Evolutionary conservation across 2,113 vertebrate genomes (phyloP).

Genomic region (Ranitomeya variabilis): DNA sequence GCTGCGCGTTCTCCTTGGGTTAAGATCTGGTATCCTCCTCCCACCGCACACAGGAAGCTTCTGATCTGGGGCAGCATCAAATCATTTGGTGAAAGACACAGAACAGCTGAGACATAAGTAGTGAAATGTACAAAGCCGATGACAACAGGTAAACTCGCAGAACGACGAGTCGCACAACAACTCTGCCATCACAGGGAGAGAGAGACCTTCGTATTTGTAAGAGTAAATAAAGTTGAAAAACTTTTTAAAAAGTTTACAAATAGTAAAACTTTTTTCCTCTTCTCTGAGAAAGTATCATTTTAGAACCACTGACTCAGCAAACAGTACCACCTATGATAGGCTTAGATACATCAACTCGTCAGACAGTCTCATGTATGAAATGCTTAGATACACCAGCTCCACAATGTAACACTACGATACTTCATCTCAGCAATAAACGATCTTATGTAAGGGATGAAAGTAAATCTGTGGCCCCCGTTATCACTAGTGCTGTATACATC

Average conservation of each 20-base stretch:
- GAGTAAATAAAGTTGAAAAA: not conserved
- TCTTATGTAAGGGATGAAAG: too few relatives aligned
- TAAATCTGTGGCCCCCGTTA: too few relatives aligned
- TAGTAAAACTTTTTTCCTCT: not conserved
- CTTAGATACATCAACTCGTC: not conserved
- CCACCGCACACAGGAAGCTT: slow-evolving; percentile 41
- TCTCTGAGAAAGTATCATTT: too few relatives aligned
- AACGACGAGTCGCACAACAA: not conserved
- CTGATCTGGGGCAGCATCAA: slow-evolving; percentile 29
- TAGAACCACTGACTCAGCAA: too few relatives aligned
- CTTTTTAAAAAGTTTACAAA: not conserved
- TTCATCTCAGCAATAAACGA: too few relatives aligned
- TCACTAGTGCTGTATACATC: too few relatives aligned
- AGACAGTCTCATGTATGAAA: not conserved
- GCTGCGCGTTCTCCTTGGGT: not conserved
- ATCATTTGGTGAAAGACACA: slow-evolving; percentile 12
- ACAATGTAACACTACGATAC: too few relatives aligned
- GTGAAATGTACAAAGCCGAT: not conserved
- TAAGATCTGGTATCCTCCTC: not conserved
- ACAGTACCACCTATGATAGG: too few relatives aligned
- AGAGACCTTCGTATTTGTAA: not conserved
- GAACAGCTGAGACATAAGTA: not conserved
- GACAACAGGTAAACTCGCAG: not conserved
- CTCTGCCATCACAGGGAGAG: not conserved
- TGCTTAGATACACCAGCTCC: too few relatives aligned